A percentile compares a stretch with the other conserved stretches of the same genome.
Conservation (phyloP, 2,888 invertebrate species). For the Cybosia mesomella region DNA sequence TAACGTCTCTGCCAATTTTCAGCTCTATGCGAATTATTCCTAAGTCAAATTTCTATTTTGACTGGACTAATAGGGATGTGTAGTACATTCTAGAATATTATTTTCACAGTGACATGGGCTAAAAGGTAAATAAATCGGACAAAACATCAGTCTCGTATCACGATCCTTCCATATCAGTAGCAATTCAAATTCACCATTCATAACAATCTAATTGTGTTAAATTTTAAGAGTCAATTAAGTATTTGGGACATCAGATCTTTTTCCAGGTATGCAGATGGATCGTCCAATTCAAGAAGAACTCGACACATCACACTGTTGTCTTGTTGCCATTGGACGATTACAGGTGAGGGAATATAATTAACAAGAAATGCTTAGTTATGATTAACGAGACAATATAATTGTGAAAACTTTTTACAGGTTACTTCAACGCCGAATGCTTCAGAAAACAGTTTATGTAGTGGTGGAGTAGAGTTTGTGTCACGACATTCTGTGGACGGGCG, state of each 20-base stretch:
- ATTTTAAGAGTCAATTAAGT: constrained; percentile 60
- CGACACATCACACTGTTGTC: constrained; percentile 95
- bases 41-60: too few relatives aligned
- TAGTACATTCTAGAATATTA: too few relatives aligned
- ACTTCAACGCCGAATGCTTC: constrained; percentile 97
- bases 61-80: too few relatives aligned
- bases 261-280: constrained; percentile 95
- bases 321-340: constrained; percentile 98
- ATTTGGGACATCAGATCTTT: constrained; percentile 89
- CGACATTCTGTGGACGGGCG: constrained; percentile 98
- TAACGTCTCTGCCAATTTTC: too few relatives aligned
- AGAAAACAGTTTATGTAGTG: constrained; percentile 93
- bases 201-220: not conserved
- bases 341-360: constrained; percentile 85
- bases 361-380: not conserved
- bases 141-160: not conserved
- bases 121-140: not conserved
- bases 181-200: not conserved
- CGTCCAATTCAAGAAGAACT: constrained; percentile 92
- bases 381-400: not conserved
- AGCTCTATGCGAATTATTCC: too few relatives aligned
- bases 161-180: not conserved
- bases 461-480: constrained; percentile 97
- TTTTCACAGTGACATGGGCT: too few relatives aligned
- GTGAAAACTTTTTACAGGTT: constrained; percentile 78